Evolutionary conservation across 2,113 vertebrate genomes (phyloP).

Genomic region (Cyrtonyx montezumae): DNA sequence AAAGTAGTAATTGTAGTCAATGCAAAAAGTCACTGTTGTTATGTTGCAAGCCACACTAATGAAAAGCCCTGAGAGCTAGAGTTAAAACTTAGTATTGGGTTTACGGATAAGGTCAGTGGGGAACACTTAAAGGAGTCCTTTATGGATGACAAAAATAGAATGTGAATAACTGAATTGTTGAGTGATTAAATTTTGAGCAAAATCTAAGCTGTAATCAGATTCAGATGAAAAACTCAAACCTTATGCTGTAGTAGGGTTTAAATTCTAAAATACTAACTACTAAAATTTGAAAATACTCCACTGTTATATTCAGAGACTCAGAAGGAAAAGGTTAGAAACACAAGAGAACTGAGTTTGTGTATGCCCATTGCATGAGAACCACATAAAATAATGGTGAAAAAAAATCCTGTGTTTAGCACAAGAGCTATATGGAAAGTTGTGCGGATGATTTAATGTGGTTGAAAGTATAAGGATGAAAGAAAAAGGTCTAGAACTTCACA

Average conservation of each 20-base stretch:
- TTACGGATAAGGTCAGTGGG: neutral
- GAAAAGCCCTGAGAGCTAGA: neutral
- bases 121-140: neutral
- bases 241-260: neutral
- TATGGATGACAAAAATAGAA: neutral
- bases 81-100: neutral
- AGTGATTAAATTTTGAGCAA: neutral
- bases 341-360: neutral
- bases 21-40: neutral
- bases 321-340: neutral
- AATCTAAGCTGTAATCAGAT: neutral
- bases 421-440: neutral
- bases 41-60: neutral
- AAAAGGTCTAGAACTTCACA: neutral
- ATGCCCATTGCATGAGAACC: neutral
- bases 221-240: neutral
- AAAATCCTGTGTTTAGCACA: neutral
- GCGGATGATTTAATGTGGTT: neutral
- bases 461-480: neutral
- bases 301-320: neutral
- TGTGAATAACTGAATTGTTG: neutral
- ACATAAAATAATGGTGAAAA: neutral
- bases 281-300: neutral
- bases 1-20: neutral
- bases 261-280: neutral